phyloP scores from a whole-genome alignment of 2,113 vertebrate species.

The Vicugna pacos region DNA sequence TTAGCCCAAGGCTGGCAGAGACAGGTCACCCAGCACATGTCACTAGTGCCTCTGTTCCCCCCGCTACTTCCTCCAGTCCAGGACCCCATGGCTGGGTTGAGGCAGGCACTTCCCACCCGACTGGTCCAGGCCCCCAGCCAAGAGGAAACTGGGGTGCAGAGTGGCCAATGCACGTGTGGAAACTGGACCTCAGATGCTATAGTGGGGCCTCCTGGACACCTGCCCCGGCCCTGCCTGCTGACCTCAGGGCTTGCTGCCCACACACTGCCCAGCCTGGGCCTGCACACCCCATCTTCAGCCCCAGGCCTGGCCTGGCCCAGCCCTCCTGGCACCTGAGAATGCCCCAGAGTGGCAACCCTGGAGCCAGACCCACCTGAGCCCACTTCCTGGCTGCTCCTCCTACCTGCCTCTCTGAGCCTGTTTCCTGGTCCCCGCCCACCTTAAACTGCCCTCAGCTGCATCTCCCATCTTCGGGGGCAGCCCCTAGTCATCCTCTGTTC shows the following conservation, averaged over 20 bases:
- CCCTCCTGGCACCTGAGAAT: neutral
- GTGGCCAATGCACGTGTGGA: neutral
- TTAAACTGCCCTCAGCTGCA: neutral
- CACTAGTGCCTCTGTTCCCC: neutral
- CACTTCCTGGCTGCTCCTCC: neutral
- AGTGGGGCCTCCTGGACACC: neutral
- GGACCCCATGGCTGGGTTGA: neutral
- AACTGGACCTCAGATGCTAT: neutral
- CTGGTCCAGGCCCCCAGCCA: neutral
- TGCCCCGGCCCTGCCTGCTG: rapidly evolving
- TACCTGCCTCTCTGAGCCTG: neutral
- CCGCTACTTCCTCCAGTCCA: neutral
- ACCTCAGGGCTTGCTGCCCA: neutral
- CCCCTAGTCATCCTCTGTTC: neutral
- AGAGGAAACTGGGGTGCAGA: neutral
- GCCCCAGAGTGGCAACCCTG: neutral
- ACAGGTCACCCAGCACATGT: rapidly evolving
- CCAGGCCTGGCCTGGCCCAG: neutral
- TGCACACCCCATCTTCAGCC: neutral
- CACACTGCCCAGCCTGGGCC: neutral
- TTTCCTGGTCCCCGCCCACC: too few species aligned
- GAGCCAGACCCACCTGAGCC: neutral
- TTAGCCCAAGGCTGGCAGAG: neutral
- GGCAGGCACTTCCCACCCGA: neutral
- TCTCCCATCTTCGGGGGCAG: neutral